These are phyloP conservation scores for Ranitomeya imitator DNA, from an alignment of 2,113 vertebrate genomes.

Conservation along the genomic window DNA sequence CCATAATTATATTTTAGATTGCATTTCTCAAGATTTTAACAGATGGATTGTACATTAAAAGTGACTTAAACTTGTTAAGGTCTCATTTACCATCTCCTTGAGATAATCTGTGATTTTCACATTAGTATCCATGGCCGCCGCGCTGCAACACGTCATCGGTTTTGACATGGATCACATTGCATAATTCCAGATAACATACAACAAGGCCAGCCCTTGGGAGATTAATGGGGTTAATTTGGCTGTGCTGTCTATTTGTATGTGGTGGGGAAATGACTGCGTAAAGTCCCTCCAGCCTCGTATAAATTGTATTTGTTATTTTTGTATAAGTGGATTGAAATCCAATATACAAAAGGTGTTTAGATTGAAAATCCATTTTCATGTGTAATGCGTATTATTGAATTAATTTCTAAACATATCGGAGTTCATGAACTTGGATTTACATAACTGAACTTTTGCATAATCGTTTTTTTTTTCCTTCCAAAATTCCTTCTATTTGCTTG, in stretches of 20 bases:
- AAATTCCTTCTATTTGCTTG: background rate
- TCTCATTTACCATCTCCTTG: background rate
- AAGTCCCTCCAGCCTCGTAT: background rate
- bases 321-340: background rate
- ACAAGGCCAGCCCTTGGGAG: background rate
- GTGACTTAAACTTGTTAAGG: background rate
- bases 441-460: background rate
- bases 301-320: constrained; percentile 6
- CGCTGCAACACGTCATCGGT: background rate
- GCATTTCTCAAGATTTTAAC: background rate
- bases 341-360: constrained; percentile 15
- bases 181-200: background rate
- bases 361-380: background rate
- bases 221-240: background rate
- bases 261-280: background rate
- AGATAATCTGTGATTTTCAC: constrained; percentile 8
- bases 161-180: constrained; percentile 1
- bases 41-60: background rate
- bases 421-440: constrained; percentile 10
- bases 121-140: background rate
- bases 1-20: background rate
- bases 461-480: background rate
- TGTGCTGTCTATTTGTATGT: background rate
- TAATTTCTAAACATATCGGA: constrained; percentile 13
- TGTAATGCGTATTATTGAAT: background rate